Conservation (phyloP, 2,797 vertebrate species). For the Anabacerthia variegaticeps region DNA sequence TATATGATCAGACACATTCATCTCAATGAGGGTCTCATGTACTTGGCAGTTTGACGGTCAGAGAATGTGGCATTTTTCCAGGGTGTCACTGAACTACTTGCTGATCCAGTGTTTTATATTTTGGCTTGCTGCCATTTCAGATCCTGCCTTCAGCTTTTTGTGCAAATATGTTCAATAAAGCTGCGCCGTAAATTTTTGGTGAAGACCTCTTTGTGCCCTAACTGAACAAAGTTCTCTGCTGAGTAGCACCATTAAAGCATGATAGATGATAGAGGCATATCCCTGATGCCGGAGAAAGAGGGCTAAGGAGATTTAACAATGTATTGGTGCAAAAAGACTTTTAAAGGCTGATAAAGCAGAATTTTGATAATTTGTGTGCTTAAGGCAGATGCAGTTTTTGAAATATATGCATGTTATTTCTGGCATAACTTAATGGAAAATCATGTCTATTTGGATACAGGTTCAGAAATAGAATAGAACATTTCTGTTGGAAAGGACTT, state of each 20-base stretch:
- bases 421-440: background rate
- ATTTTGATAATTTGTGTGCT: background rate
- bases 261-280: background rate
- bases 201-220: background rate
- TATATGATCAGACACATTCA: background rate
- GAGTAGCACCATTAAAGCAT: background rate
- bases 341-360: background rate
- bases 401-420: background rate
- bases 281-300: background rate
- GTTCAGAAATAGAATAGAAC: background rate
- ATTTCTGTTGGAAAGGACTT: background rate
- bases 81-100: constrained; percentile 17
- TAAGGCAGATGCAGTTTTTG: background rate
- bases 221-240: constrained; percentile 13
- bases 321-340: background rate
- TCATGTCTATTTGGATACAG: background rate
- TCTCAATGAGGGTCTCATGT: constrained; percentile 14
- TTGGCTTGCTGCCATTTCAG: constrained; percentile 42
- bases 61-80: constrained; percentile 31
- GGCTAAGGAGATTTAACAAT: background rate
- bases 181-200: background rate
- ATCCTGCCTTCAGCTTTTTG: constrained; percentile 12
- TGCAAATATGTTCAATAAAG: background rate
- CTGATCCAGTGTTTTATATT: constrained; percentile 24
- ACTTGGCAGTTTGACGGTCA: background rate